A percentile compares a stretch with the other conserved stretches of the same genome.
Conservation (phyloP, 2,113 vertebrate species). For the Notothenia coriiceps region DNA sequence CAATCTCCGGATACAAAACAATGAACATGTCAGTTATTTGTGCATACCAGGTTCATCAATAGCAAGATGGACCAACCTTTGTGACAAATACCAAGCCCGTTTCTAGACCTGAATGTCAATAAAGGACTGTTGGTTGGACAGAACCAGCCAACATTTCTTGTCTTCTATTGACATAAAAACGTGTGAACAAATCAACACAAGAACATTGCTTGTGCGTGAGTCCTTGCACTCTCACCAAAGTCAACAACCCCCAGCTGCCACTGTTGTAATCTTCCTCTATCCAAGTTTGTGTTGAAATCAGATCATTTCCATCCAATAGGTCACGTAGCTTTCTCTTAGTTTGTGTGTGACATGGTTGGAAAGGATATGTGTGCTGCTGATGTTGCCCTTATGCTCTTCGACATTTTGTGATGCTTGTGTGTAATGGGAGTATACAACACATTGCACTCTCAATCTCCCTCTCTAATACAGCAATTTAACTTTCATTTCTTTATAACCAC, state of each 20-base stretch:
- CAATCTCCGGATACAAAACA: neutral
- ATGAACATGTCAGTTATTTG: neutral
- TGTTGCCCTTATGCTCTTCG: neutral
- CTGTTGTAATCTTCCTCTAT: neutral
- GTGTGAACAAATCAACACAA: neutral
- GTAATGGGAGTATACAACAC: neutral
- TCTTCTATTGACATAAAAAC: neutral
- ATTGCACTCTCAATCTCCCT: neutral
- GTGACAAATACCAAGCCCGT: neutral
- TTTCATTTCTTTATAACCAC: fast-evolving
- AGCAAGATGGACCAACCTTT: neutral
- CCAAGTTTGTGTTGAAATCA: neutral
- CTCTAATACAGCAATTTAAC: neutral
- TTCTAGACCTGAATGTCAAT: neutral
- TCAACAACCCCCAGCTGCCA: neutral
- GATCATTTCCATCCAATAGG: neutral
- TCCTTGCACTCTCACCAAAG: neutral
- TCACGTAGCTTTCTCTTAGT: neutral
- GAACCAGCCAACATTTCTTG: no score
- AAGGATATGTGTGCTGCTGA: no score
- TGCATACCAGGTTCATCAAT: neutral
- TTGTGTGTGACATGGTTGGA: neutral
- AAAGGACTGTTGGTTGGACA: neutral
- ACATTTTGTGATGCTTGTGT: neutral
- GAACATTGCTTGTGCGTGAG: neutral